Evolutionary conservation across 2,797 vertebrate genomes (phyloP), one percentile per base, ranked within the genome.

Genomic region (Argya squamiceps): DNA sequence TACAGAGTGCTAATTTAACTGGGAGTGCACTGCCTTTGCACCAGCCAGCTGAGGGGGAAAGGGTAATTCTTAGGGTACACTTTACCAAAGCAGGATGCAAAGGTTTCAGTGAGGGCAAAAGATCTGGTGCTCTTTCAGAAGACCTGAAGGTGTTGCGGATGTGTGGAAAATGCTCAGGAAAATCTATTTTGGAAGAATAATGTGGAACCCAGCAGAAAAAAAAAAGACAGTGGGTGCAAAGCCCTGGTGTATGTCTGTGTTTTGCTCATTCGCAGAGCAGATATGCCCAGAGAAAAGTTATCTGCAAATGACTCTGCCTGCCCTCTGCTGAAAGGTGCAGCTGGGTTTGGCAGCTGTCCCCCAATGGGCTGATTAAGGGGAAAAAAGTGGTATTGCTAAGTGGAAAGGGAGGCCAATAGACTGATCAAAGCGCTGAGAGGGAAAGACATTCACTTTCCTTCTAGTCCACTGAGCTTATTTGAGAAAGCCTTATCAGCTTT

Each of bases 221-320:
- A 29, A 83, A 41, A 34, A 34, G 9, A 19, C 15, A 58, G 37
- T 21, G 11, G 3, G 9, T 74, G 20, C 52, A 74, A 37, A 91
- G 20, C 44, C 0, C 23, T 52, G 1, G 6, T 1, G 0, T 58
- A 8, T 49, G 8, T 50, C 17, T 65, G 4, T 58, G 13, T 56
- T 84, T 55, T 79, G 17, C 39, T 55, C 0, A 0, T 84, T 63
- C 43, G 44, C 39, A 58, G 22, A 58, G 55, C 34, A 69, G 30
- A 63, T 63, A 30, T 52, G 20, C 36, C 26, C 37, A 32, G 56
- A 76, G 63, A 56, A 53, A 23, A 44, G 65, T 22, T 41, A 4
- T 30, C 24, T 68, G n/a, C 47, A 58, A 84, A 23, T 30, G 63
- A 20, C 59, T 30, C 36, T 73, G 22, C 34, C 13, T 73, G 39